Conservation (phyloP, 2,113 vertebrate species). For the Periophthalmus modestus region DNA sequence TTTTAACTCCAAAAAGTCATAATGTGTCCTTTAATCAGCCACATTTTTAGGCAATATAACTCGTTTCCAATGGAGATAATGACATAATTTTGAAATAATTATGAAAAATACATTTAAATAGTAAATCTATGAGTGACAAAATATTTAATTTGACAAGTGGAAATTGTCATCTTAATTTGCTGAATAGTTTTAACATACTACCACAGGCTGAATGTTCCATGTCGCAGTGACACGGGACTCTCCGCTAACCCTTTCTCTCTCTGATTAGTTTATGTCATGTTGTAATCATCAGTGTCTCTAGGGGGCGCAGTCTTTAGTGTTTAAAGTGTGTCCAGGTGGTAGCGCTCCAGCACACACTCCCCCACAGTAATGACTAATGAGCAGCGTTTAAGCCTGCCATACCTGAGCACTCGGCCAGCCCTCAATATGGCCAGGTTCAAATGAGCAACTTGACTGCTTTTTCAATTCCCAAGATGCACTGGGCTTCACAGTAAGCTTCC, state of each 20-base stretch:
- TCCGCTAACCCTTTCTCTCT: slow-evolving; percentile 26
- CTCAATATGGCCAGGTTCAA: slow-evolving; percentile 67
- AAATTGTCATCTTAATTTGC: too few species aligned
- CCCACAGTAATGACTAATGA: slow-evolving; percentile 72
- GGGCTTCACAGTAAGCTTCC: background rate
- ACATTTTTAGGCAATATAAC: too few species aligned
- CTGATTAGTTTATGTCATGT: slow-evolving; percentile 74
- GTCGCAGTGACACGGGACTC: slow-evolving; percentile 1
- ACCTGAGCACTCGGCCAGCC: slow-evolving; percentile 57
- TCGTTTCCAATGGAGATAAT: too few species aligned
- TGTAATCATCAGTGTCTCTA: slow-evolving; percentile 74
- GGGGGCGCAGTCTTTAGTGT: slow-evolving; percentile 71
- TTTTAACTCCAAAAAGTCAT: too few species aligned
- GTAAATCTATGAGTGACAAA: too few species aligned
- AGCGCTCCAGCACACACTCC: slow-evolving; percentile 58
- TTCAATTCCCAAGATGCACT: slow-evolving; percentile 53
- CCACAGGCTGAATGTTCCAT: background rate
- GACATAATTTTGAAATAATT: too few species aligned
- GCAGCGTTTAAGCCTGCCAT: slow-evolving; percentile 67
- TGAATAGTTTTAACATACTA: too few species aligned
- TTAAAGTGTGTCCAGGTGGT: slow-evolving; percentile 78
- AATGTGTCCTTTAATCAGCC: too few species aligned
- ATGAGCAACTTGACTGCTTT: slow-evolving; percentile 62
- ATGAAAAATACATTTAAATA: too few species aligned
- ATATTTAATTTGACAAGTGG: too few species aligned